Evolutionary conservation across 2,113 vertebrate genomes (phyloP), one percentile per base, ranked within the genome.

Genomic region (Calypte anna): DNA sequence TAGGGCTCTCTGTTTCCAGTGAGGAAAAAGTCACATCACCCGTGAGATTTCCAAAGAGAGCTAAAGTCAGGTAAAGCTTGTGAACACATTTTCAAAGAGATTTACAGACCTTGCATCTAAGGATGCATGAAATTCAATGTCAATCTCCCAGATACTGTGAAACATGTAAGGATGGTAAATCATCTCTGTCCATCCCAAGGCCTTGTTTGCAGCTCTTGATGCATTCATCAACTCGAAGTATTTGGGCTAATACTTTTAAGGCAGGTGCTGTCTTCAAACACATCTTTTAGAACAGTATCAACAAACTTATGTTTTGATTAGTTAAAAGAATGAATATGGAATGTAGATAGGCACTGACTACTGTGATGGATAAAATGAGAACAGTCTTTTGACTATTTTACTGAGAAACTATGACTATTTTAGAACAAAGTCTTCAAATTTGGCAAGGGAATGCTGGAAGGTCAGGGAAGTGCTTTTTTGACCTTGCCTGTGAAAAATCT

Each of bases 401-500:
- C 33, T 76, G 21, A 44, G 30, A 84, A 86, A 36, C 27, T 87
- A 17, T 4, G 4, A 78, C 38, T 61, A 1, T 72, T 83, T 89
- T 72, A 24, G 67, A 91, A 15, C 11, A 68, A 33, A 77, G 13
- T 63, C 62, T 80, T 93, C 1, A 7, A 33, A 91, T 91, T 87
- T 91, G 70, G 50, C 67, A 82, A 68, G 25, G 15, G n/a, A 84
- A 73, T 6, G 3, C 70, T 86, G 23, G 22, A 89, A 54, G 89
- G 74, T 82, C 84, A 92, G 38, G 21, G 92, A 73, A 96, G 62
- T 69, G 62, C 46, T 89, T 94, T 91, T 89, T 43, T 40, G 40
- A 40, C 36, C 70, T 93, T 84, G 74, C 9, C 59, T 90, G 69
- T 91, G 90, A 96, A 96, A 94, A 92, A 76, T 89, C 19, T 92